Evolutionary conservation across 2,888 invertebrate genomes (phyloP).

Genomic region (Phorcus lineatus): DNA sequence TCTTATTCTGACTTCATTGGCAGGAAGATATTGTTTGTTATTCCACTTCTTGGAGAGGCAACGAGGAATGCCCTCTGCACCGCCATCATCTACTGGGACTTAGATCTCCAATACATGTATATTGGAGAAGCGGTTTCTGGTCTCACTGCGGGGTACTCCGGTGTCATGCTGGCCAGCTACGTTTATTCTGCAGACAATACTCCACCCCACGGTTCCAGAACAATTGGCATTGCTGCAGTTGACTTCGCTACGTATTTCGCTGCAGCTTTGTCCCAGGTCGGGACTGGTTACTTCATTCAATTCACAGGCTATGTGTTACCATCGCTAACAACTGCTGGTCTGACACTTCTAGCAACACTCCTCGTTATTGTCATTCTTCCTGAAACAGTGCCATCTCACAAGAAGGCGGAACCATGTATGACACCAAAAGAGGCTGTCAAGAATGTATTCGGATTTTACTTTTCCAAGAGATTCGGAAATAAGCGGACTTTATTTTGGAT

Average conservation of each 20-base stretch:
- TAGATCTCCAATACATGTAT: neutral
- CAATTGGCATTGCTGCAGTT: neutral
- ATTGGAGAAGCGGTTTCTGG: neutral
- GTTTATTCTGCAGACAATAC: neutral
- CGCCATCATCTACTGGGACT: neutral
- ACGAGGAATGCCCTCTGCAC: neutral
- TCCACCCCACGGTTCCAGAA: neutral
- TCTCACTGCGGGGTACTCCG: neutral
- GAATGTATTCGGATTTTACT: neutral
- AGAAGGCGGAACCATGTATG: neutral
- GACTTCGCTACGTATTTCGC: neutral
- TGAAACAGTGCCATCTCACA: neutral
- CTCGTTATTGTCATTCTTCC: neutral
- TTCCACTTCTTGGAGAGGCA: neutral
- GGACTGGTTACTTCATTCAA: neutral
- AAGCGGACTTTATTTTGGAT: neutral
- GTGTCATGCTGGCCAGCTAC: neutral
- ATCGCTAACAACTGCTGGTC: neutral
- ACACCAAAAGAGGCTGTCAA: neutral
- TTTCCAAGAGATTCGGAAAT: neutral
- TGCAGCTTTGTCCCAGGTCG: neutral
- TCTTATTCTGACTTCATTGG: slow-evolving; percentile 11
- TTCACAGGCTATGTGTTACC: neutral
- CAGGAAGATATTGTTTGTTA: neutral
- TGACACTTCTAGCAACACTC: neutral